Evolutionary conservation across 2,797 vertebrate species (phyloP).

Genomic region (Peromyscus melanophrys): DNA sequence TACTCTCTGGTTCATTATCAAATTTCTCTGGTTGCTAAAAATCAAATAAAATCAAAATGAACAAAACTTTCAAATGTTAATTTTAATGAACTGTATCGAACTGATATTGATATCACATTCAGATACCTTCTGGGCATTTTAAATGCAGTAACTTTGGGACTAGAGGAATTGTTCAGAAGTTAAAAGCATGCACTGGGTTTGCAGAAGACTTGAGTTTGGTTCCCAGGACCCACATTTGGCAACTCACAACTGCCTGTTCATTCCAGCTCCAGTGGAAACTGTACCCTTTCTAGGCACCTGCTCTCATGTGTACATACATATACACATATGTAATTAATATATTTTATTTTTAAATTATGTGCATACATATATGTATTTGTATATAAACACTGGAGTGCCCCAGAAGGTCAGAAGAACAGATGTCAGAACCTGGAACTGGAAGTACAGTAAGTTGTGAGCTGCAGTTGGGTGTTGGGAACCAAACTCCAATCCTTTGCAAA

Average conservation of each 20-base stretch:
- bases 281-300: background rate
- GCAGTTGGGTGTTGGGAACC: background rate
- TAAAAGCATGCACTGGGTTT: background rate
- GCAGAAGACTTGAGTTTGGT: background rate
- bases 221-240: background rate
- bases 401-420: background rate
- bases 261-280: background rate
- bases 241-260: background rate
- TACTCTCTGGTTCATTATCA: background rate
- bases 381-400: background rate
- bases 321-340: background rate
- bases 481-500: background rate
- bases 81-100: background rate
- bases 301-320: background rate
- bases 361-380: background rate
- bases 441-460: background rate
- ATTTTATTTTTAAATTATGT: background rate
- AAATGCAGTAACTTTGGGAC: too few species aligned
- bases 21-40: background rate
- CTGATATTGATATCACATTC: background rate
- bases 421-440: background rate
- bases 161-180: background rate
- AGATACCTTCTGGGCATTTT: background rate
- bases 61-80: background rate
- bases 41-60: background rate